Percentiles rank a stretch among this genome's conserved stretches.
Conservation (phyloP, 2,888 invertebrate genomes). For the Disparrhopalites patrizii region DNA sequence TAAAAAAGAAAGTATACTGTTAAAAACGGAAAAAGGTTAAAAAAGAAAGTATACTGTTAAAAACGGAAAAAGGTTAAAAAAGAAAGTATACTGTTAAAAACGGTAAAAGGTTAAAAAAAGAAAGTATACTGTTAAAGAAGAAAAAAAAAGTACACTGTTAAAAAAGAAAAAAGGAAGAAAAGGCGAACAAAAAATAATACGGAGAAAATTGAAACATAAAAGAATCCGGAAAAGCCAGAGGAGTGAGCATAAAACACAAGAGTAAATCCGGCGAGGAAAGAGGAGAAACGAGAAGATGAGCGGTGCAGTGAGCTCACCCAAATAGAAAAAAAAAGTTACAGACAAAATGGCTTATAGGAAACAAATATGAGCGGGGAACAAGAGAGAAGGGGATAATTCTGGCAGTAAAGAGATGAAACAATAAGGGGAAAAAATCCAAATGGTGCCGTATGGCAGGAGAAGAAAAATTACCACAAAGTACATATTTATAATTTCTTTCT, state of each 20-base stretch:
- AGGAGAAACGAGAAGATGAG: background rate
- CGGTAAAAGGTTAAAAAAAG: too few species aligned
- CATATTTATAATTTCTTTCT: background rate
- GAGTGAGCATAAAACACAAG: background rate
- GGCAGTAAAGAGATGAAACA: background rate
- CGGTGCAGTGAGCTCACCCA: background rate
- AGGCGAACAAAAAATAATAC: background rate
- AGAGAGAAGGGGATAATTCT: background rate
- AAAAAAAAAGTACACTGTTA: too few species aligned
- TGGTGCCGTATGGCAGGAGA: background rate
- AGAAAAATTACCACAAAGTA: background rate
- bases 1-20: too few species aligned
- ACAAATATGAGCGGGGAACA: background rate
- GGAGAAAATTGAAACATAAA: too few species aligned
- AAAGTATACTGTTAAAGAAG: too few species aligned
- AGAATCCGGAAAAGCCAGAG: too few species aligned
- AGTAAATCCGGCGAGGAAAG: background rate
- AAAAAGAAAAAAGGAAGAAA: background rate
- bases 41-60: background rate
- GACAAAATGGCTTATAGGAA: too few species aligned
- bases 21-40: background rate
- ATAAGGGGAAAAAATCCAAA: slow-evolving; percentile 1
- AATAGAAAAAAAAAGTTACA: too few species aligned
- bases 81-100: background rate
- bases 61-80: background rate